Conservation (phyloP, 2,113 vertebrate species). For the Hiodon alosoides region DNA sequence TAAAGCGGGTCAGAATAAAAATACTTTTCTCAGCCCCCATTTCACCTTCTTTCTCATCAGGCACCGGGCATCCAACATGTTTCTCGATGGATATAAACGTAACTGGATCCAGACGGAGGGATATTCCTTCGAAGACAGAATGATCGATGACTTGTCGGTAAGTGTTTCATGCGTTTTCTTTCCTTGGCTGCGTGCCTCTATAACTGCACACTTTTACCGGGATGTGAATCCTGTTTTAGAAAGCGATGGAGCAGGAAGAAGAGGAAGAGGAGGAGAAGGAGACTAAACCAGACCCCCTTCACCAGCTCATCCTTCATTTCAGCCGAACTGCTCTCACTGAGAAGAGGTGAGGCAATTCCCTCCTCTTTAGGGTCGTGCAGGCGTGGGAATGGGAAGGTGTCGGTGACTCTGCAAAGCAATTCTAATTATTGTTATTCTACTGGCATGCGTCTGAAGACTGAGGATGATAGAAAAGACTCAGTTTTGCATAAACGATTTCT, state of each 20-base stretch:
- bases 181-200: not conserved
- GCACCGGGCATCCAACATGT: constrained; percentile 90
- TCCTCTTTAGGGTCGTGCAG: not conserved
- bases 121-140: constrained; percentile 85
- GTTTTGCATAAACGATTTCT: not conserved
- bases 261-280: constrained; percentile 79
- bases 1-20: too few relatives aligned
- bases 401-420: not conserved
- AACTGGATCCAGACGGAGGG: constrained; percentile 79
- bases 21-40: not conserved
- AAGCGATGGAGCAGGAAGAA: constrained; percentile 76
- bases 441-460: too few relatives aligned
- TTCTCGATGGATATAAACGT: constrained; percentile 80
- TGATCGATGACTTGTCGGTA: constrained; percentile 91
- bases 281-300: constrained; percentile 84
- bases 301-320: constrained; percentile 90
- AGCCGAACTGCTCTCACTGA: constrained; percentile 87
- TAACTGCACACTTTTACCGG: not conserved
- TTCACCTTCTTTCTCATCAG: constrained; percentile 47
- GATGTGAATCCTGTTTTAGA: constrained; percentile 44
- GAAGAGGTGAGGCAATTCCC: constrained; percentile 67
- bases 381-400: not conserved
- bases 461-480: not conserved
- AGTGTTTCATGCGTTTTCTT: constrained; percentile 37
- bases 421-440: not conserved